Conservation (phyloP, 23 tunicate genomes). For the Trididemnum clinides region DNA sequence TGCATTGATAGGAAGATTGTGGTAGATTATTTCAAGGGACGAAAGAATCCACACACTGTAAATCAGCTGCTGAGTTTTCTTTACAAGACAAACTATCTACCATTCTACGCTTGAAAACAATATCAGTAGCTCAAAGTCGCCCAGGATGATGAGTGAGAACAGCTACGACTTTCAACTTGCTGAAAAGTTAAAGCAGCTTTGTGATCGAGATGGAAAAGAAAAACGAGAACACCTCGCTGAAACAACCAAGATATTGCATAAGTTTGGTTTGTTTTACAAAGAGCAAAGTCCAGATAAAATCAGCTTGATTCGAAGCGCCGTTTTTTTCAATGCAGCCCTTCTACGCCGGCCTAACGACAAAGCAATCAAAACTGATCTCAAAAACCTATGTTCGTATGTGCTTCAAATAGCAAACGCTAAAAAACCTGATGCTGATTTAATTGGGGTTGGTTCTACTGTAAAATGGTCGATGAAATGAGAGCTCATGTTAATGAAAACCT, state of each 20-base stretch:
- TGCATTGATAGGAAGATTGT: too few species aligned
- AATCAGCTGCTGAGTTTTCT: too few species aligned
- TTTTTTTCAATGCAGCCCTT: slow-evolving; percentile 9
- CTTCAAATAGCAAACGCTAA: background rate
- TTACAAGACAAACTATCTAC: too few species aligned
- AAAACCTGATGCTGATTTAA: background rate
- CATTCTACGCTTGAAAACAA: too few species aligned
- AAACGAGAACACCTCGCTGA: background rate
- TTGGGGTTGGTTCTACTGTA: background rate
- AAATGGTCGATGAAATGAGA: background rate
- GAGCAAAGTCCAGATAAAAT: too few species aligned
- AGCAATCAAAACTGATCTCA: background rate
- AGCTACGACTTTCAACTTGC: background rate
- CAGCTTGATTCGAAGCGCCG: slow-evolving; percentile 29
- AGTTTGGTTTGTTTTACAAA: too few species aligned
- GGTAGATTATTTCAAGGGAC: too few species aligned
- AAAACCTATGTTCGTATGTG: slow-evolving; percentile 7
- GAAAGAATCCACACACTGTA: too few species aligned
- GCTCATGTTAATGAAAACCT: background rate
- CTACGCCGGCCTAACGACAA: background rate
- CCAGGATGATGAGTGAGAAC: background rate
- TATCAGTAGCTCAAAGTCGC: too few species aligned
- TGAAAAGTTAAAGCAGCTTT: background rate
- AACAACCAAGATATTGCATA: background rate
- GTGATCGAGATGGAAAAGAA: background rate